Evolutionary conservation across 2,113 vertebrate genomes (phyloP).

Genomic region (Garra rufa): DNA sequence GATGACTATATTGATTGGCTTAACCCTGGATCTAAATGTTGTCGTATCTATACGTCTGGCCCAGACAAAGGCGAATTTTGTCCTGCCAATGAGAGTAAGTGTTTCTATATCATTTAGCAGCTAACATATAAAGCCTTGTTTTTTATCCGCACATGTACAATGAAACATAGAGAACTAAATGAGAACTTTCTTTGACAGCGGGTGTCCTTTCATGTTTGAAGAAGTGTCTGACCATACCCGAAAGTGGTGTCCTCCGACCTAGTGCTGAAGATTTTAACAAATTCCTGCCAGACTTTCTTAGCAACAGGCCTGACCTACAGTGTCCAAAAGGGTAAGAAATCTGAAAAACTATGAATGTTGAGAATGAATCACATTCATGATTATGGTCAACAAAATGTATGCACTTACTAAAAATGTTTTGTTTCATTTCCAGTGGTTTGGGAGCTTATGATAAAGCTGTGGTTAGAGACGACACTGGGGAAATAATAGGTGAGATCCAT

Average conservation of each 20-base stretch:
- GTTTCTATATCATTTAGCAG: not conserved
- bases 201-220: accelerated
- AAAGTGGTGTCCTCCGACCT: slow-evolving; percentile 73
- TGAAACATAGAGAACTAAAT: not conserved
- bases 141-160: not conserved
- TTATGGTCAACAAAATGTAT: no score
- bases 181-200: slow-evolving; percentile 40
- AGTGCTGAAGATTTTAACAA: slow-evolving; percentile 72
- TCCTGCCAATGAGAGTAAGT: slow-evolving; percentile 81
- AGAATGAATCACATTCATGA: not conserved
- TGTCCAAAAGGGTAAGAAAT: slow-evolving; percentile 82
- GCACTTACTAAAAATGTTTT: no score
- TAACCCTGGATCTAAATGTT: slow-evolving; percentile 83
- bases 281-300: slow-evolving; percentile 84
- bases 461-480: slow-evolving; percentile 69
- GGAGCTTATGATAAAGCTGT: slow-evolving; percentile 88
- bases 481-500: slow-evolving; percentile 81
- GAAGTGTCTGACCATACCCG: slow-evolving; percentile 62
- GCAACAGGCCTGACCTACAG: slow-evolving; percentile 78
- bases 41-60: slow-evolving; percentile 71
- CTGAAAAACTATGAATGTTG: not conserved
- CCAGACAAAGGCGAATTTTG: slow-evolving; percentile 78
- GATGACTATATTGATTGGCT: slow-evolving; percentile 97
- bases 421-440: slow-evolving; percentile 77
- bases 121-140: not conserved